A percentile compares a stretch with the other conserved stretches of the same genome.
These are phyloP conservation scores for Psittacula cyanocephala DNA, from an alignment of 2,113 vertebrate species.

Conservation along the genomic window DNA sequence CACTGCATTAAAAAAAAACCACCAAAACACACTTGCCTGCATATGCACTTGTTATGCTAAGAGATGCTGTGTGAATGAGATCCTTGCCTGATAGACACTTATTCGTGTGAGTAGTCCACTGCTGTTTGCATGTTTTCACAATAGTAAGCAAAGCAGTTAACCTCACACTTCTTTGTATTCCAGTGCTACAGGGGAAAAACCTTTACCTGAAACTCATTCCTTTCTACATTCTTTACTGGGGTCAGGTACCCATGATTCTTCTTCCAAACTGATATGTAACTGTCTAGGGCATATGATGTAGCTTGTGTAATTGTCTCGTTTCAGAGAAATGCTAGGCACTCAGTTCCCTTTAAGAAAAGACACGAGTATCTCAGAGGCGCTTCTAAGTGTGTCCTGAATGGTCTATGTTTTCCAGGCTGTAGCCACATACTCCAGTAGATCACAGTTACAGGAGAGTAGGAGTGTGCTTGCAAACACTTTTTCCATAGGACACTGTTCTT, in stretches of 20 bases:
- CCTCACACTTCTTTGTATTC: background rate
- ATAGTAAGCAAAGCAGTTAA: background rate
- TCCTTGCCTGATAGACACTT: background rate
- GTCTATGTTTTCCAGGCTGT: background rate
- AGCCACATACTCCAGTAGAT: rapidly evolving
- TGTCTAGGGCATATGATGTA: background rate
- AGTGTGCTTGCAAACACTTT: background rate
- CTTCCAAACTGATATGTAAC: background rate
- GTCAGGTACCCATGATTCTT: background rate
- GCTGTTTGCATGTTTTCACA: background rate
- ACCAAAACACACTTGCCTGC: background rate
- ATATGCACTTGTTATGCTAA: background rate
- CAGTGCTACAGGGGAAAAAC: background rate
- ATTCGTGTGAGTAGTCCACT: background rate
- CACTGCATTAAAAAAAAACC: background rate
- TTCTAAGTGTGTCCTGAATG: background rate
- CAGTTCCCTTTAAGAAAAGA: background rate
- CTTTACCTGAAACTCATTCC: background rate
- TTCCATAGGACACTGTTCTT: background rate
- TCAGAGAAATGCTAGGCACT: background rate
- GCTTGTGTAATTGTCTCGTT: background rate
- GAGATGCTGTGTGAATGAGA: background rate
- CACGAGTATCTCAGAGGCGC: background rate
- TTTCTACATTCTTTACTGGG: background rate
- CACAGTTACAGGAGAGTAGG: background rate